Percentiles rank a stretch among this genome's conserved stretches.
phyloP scores from a whole-genome alignment of 2,797 vertebrate genomes.

The Gephyroberyx darwinii region DNA sequence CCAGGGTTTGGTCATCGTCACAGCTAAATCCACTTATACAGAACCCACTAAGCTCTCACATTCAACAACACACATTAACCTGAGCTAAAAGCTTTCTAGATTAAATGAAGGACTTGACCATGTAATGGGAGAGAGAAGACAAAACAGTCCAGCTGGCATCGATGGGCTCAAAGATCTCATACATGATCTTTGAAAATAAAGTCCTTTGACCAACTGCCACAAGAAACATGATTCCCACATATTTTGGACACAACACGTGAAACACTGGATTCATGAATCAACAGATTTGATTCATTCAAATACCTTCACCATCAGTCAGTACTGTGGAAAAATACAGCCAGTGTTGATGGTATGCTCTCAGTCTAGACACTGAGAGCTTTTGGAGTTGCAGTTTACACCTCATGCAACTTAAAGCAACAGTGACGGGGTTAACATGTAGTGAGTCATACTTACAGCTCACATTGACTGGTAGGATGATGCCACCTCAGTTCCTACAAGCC shows the following conservation, averaged over 20 bases:
- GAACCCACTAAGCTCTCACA: conserved; percentile 46
- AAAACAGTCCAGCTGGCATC: conserved; percentile 21
- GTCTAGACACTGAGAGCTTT: conserved; percentile 1
- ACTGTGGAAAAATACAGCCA: conserved; percentile 7
- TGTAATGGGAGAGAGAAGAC: conserved; percentile 10
- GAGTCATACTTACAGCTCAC: neutral
- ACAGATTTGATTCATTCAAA: neutral
- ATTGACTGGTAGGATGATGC: neutral
- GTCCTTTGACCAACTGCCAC: neutral
- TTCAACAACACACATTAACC: conserved; percentile 59
- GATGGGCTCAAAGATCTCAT: neutral
- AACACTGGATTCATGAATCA: neutral
- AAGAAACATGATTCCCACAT: neutral
- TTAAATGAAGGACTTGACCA: conserved; percentile 50
- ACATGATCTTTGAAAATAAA: conserved; percentile 30
- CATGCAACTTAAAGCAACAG: neutral
- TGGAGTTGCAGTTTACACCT: neutral
- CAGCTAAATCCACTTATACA: conserved; percentile 63
- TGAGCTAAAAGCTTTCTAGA: conserved; percentile 54
- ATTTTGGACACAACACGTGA: neutral
- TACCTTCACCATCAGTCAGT: conserved; percentile 12
- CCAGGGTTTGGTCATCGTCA: conserved; percentile 45
- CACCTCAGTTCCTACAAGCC: neutral
- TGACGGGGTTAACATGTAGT: neutral
- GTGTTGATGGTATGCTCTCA: conserved; percentile 3